Percentiles rank a stretch among this genome's conserved stretches.
Evolutionary conservation across 2,888 invertebrate genomes (phyloP).

Genomic region (Netelia melanura): DNA sequence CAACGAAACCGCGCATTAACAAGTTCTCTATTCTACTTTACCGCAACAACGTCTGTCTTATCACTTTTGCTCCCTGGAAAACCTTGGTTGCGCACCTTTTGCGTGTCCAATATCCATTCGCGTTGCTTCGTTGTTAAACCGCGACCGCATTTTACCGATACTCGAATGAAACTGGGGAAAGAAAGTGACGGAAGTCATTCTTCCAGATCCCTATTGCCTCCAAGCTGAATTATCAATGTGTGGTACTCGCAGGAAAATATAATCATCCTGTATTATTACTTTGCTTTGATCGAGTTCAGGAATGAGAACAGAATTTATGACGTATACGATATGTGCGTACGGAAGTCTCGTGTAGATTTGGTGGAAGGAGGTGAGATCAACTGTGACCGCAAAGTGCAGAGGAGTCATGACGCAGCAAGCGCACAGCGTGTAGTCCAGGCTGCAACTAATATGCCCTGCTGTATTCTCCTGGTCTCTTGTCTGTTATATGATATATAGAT

Average conservation of each 20-base stretch:
- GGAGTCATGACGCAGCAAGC: conserved; percentile 63
- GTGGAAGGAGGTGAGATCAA: conserved; percentile 58
- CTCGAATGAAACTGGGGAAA: no score
- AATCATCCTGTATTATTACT: conserved; percentile 23
- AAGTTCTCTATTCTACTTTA: neutral
- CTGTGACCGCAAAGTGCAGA: conserved; percentile 66
- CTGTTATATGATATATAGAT: conserved; percentile 1
- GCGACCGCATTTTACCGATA: no score
- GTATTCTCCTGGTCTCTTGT: conserved; percentile 17
- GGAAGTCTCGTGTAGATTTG: conserved; percentile 49
- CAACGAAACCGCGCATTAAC: conserved; percentile 50
- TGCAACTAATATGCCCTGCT: conserved; percentile 31
- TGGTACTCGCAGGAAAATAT: conserved; percentile 33
- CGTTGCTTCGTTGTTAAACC: no score
- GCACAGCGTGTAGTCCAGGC: conserved; percentile 36
- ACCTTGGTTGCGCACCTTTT: no score
- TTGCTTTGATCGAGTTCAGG: conserved; percentile 13
- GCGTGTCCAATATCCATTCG: no score
- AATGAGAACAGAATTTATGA: conserved; percentile 62
- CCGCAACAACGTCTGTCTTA: neutral
- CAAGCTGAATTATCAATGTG: conserved; percentile 3
- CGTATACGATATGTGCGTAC: conserved; percentile 37
- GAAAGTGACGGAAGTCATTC: neutral
- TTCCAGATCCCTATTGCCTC: conserved; percentile 18
- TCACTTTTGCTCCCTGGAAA: no score